Evolutionary conservation across 2,888 invertebrate species (phyloP).

Genomic region (Napeogenes inachia): DNA sequence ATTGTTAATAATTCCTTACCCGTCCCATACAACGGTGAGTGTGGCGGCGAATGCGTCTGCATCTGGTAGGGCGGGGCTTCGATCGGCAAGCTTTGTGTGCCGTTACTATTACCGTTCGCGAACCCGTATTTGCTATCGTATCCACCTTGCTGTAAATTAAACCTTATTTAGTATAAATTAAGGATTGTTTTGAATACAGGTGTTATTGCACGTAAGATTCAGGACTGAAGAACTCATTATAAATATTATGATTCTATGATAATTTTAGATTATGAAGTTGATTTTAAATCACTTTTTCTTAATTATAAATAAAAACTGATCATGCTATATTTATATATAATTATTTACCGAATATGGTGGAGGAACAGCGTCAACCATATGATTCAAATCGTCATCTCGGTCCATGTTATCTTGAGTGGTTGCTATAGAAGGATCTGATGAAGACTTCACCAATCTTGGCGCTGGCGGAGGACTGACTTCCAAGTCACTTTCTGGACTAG

Average conservation of each 20-base stretch:
- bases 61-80: constrained; percentile 64
- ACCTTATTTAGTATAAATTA: constrained; percentile 14
- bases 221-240: too few species aligned
- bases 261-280: too few species aligned
- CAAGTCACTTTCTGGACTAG: constrained; percentile 96
- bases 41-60: constrained; percentile 68
- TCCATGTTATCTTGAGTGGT: constrained; percentile 93
- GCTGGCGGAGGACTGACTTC: constrained; percentile 88
- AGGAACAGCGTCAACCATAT: constrained; percentile 82
- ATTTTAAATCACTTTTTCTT: too few species aligned
- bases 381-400: constrained; percentile 76
- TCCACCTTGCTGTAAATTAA: constrained; percentile 60
- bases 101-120: constrained; percentile 62
- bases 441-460: constrained; percentile 86
- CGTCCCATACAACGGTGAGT: constrained; percentile 77
- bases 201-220: background rate
- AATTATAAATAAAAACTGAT: too few species aligned
- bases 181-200: background rate
- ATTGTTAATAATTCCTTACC: constrained; percentile 39
- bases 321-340: constrained; percentile 8
- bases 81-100: constrained; percentile 51
- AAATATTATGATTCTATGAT: too few species aligned
- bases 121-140: constrained; percentile 82
- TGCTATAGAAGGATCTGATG: constrained; percentile 95
- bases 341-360: constrained; percentile 90